Percentiles rank a stretch among this genome's conserved stretches.
phyloP scores from a whole-genome alignment of 2,888 invertebrate species.

The Drosophila meridiana region DNA sequence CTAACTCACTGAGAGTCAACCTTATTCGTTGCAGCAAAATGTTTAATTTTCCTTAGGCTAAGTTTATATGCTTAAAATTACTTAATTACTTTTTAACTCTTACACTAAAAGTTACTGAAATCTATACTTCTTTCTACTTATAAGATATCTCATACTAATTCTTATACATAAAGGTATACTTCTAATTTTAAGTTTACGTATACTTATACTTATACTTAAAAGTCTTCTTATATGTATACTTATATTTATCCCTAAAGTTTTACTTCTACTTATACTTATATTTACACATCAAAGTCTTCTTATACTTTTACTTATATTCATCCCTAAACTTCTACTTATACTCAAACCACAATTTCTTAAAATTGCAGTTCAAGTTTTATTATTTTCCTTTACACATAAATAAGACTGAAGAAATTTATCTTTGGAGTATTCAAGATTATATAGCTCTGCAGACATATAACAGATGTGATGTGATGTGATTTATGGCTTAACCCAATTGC shows the following conservation, averaged over 20 bases:
- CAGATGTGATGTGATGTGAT: conserved; percentile 1
- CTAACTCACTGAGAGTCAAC: not conserved
- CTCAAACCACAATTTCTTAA: not conserved
- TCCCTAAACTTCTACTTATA: not conserved
- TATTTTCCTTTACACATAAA: not conserved
- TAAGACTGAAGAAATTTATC: not conserved
- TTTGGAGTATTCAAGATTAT: not conserved
- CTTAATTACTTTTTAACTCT: too few species aligned
- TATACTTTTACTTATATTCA: not conserved
- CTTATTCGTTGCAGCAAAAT: not conserved
- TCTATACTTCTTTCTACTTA: too few species aligned
- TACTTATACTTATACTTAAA: not conserved
- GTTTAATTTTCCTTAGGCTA: not conserved
- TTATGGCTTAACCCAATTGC: not conserved
- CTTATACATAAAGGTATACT: too few species aligned
- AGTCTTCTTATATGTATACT: not conserved
- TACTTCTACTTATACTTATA: not conserved
- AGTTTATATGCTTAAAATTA: not conserved
- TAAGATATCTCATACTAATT: too few species aligned
- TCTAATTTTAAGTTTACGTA: too few species aligned
- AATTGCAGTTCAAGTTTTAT: not conserved
- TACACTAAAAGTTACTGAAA: too few species aligned
- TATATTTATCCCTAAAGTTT: not conserved
- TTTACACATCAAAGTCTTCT: not conserved
- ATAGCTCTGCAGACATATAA: not conserved